These are phyloP conservation scores for Phallusia fumigata DNA, from an alignment of 23 tunicate genomes.

Conservation along the genomic window DNA sequence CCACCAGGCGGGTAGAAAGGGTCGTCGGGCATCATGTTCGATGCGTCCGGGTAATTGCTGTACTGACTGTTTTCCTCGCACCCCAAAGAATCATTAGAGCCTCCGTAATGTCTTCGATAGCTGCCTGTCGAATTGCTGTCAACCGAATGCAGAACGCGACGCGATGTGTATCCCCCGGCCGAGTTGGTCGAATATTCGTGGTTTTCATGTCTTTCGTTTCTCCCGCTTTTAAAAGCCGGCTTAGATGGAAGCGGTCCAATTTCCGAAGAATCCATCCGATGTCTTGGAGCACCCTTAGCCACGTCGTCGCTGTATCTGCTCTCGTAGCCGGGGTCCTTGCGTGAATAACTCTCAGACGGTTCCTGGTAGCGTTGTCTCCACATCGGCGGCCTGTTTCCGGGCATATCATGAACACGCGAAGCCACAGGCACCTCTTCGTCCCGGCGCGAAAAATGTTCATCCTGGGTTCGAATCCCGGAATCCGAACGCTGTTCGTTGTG, in stretches of 20 bases:
- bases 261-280: conserved; percentile 24
- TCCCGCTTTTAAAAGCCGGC: conserved; percentile 31
- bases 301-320: not conserved
- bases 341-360: not conserved
- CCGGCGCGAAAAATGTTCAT: not conserved
- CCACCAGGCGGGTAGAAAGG: conserved; percentile 68
- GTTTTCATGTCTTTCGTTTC: conserved; percentile 23
- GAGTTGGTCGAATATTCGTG: not conserved
- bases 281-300: conserved; percentile 13
- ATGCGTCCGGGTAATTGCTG: conserved; percentile 43
- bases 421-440: conserved; percentile 37
- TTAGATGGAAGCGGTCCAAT: conserved; percentile 42
- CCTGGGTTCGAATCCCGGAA: not conserved
- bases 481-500: not conserved
- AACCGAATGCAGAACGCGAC: conserved; percentile 31
- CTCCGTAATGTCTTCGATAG: conserved; percentile 20
- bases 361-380: conserved; percentile 51
- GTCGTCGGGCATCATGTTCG: conserved; percentile 54
- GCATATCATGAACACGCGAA: conserved; percentile 45
- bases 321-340: not conserved
- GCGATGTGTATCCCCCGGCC: not conserved
- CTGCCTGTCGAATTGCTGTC: conserved; percentile 56
- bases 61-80: conserved; percentile 29
- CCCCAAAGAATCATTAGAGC: conserved; percentile 26
- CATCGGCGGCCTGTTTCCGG: conserved; percentile 71